phyloP scores from a whole-genome alignment of 2,797 vertebrate genomes.

The Crypturellus tataupa region DNA sequence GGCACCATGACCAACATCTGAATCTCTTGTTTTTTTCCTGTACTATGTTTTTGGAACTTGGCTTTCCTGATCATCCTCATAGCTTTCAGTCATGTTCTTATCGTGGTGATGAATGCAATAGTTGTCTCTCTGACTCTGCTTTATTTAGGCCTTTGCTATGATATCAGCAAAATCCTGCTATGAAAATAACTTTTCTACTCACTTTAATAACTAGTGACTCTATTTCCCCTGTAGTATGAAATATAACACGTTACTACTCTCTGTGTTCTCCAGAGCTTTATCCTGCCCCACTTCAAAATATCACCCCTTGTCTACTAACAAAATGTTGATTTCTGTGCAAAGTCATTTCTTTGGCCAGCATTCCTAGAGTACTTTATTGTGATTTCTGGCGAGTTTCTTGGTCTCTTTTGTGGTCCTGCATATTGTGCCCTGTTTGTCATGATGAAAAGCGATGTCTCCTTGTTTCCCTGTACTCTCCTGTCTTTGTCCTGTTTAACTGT shows the following conservation, averaged over 20 bases:
- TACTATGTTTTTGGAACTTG: accelerated
- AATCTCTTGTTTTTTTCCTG: not conserved
- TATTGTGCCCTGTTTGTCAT: not conserved
- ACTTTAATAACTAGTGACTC: not conserved
- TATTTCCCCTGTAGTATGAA: accelerated
- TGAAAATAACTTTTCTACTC: not conserved
- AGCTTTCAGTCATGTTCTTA: not conserved
- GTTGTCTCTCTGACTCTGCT: not conserved
- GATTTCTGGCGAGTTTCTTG: not conserved
- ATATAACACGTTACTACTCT: too few species aligned
- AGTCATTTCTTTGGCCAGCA: not conserved
- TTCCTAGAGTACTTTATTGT: not conserved
- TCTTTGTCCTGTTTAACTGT: not conserved
- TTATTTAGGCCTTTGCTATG: not conserved
- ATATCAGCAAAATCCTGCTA: not conserved
- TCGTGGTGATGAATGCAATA: not conserved
- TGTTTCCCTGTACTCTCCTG: not conserved
- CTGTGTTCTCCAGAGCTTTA: not conserved
- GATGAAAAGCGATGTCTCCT: accelerated
- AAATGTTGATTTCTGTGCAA: not conserved
- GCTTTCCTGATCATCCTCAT: not conserved
- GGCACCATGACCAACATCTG: accelerated
- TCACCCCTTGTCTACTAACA: not conserved
- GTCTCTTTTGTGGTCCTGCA: accelerated
- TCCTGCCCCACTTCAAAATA: not conserved